Evolutionary conservation across 2,113 vertebrate genomes (phyloP), one percentile per base, ranked within the genome.

Genomic region (Climacteris rufus): DNA sequence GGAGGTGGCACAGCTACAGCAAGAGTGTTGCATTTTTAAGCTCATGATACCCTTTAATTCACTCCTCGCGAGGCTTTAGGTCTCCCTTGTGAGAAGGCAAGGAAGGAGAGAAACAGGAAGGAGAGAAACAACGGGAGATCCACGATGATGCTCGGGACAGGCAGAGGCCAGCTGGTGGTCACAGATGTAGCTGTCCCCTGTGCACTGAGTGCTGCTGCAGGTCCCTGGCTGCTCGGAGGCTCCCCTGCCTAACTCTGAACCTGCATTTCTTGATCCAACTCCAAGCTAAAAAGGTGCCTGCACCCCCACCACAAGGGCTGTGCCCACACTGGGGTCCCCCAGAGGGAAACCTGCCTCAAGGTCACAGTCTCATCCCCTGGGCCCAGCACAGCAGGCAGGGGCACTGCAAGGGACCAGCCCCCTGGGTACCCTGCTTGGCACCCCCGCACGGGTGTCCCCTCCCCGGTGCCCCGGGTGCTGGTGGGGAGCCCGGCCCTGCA

Each of bases 1-100:
- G 90, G 87, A 91, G 88, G 82, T 93, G 88, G 90, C 94, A 94
- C 92, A 90, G 94, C 94, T 88, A 92, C 90, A 92, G 88, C 53
- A 83, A 83, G n/a, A 72, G 68, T 45, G 71, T 22, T 88, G 76
- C 54, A 49, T 69, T 92, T 86, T 88, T 77, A 90, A 92, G 87
- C 86, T 90, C 56, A 21, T 10, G 1, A 52, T 4, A 5, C 81
- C 33, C 21, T 23, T 89, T 71, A 81, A 82, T 87, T 84, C 42
- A 59, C 24, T 89, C 71, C 68, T 95, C 24, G 19, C 21, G 11
- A 88, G 70, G 80, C 35, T 93, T 90, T n/a, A 83, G 50, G 49
- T 59, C 44, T 78, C 40, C 56, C 65, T 87, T 52, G 71, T 0
- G 6, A 91, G 87, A 85, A 85, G 57, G 57, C 16, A 11, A 65